Percentiles rank a stretch among this genome's conserved stretches.
Evolutionary conservation across 2,888 invertebrate species (phyloP).

Genomic region (Calameuta filiformis): DNA sequence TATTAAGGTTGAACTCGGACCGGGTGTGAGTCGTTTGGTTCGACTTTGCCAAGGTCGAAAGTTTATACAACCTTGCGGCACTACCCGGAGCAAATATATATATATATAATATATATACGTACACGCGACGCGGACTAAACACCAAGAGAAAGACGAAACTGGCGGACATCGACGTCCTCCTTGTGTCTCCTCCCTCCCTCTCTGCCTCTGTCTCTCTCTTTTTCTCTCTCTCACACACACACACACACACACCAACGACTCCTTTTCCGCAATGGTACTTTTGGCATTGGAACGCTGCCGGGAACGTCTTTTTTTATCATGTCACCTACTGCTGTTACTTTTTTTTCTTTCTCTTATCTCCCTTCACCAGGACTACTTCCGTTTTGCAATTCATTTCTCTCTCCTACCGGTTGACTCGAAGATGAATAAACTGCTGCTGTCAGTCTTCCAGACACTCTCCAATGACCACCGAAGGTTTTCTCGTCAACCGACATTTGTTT

Average conservation of each 20-base stretch:
- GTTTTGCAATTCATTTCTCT: neutral
- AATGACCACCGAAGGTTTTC: neutral
- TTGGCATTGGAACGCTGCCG: neutral
- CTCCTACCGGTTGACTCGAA: neutral
- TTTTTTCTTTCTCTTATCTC: conserved; percentile 14
- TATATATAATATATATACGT: neutral
- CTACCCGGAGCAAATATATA: neutral
- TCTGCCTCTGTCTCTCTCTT: no score
- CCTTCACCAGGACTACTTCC: neutral
- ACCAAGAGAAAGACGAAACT: neutral
- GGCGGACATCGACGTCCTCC: neutral
- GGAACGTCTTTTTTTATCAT: conserved; percentile 27
- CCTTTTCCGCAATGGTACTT: neutral
- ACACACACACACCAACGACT: neutral
- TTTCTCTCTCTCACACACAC: neutral
- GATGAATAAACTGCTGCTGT: neutral
- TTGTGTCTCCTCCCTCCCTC: neutral
- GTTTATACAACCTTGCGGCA: conserved; percentile 5
- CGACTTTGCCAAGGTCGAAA: conserved; percentile 24
- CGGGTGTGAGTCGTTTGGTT: conserved; percentile 8
- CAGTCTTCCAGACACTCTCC: neutral
- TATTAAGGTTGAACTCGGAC: conserved; percentile 1
- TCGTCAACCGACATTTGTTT: neutral
- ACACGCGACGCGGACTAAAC: conserved; percentile 6
- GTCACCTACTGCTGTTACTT: conserved; percentile 26